These are phyloP conservation scores for Charanyca ferruginea DNA, from an alignment of 2,888 invertebrate species.

Conservation along the genomic window DNA sequence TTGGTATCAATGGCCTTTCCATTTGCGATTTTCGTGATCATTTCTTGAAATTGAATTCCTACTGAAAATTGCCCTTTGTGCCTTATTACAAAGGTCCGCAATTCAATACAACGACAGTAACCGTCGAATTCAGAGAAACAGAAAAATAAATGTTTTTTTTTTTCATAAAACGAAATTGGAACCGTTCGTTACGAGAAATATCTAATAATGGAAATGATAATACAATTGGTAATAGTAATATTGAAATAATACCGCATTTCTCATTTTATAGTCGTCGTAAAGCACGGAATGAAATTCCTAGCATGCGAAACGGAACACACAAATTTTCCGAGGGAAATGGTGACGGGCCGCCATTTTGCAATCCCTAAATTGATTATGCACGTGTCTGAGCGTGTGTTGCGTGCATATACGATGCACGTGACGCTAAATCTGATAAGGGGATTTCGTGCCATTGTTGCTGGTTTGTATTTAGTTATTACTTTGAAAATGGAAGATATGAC, in stretches of 20 bases:
- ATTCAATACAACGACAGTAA: constrained; percentile 7
- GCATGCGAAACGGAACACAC: constrained; percentile 59
- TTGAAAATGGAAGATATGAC: constrained; percentile 31
- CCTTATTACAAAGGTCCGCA: constrained; percentile 5
- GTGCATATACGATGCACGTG: constrained; percentile 56
- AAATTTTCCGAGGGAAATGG: constrained; percentile 47
- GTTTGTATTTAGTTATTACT: constrained; percentile 22
- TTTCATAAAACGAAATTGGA: constrained; percentile 28
- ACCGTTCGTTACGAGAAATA: constrained; percentile 30
- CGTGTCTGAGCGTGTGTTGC: constrained; percentile 47
- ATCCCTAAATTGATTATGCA: constrained; percentile 61
- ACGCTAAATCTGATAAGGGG: constrained; percentile 52
- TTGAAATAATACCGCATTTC: constrained; percentile 55
- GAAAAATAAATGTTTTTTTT: constrained; percentile 15
- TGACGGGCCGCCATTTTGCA: constrained; percentile 52
- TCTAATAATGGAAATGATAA: constrained; percentile 49
- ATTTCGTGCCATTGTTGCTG: constrained; percentile 34
- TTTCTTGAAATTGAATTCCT: constrained; percentile 18
- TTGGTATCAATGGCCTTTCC: not conserved
- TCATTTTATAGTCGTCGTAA: constrained; percentile 62
- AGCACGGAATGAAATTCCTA: constrained; percentile 54
- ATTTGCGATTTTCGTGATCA: not conserved
- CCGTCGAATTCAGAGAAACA: constrained; percentile 11
- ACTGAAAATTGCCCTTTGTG: constrained; percentile 4
- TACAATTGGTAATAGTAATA: constrained; percentile 46